phyloP scores from a whole-genome alignment of 2,113 vertebrate species.

The Alaudala cheleensis region DNA sequence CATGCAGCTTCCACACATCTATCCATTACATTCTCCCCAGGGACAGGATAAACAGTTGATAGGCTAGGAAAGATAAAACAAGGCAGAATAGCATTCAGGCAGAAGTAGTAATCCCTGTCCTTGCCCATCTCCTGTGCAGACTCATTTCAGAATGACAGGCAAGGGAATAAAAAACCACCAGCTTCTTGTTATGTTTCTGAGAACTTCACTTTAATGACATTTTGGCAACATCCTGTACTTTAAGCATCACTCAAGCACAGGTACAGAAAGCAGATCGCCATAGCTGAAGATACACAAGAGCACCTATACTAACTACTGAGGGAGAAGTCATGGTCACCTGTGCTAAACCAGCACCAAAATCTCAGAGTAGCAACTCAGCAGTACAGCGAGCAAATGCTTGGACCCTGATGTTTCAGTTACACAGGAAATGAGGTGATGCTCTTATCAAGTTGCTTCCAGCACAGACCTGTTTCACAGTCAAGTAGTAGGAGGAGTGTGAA shows the following conservation, averaged over 20 bases:
- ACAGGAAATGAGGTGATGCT: background rate
- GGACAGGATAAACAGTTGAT: background rate
- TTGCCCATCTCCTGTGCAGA: background rate
- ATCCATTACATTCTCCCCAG: background rate
- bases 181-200: background rate
- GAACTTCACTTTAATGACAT: conserved; percentile 57
- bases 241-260: conserved; percentile 44
- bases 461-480: background rate
- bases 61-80: background rate
- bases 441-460: background rate
- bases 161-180: background rate
- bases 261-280: conserved; percentile 36
- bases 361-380: conserved; percentile 8
- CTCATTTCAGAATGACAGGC: background rate
- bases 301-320: background rate
- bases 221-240: conserved; percentile 57
- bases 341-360: conserved; percentile 16
- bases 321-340: background rate
- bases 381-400: conserved; percentile 6
- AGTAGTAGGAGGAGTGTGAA: background rate
- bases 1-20: background rate
- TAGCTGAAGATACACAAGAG: conserved; percentile 30
- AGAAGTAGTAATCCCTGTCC: background rate
- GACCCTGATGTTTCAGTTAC: background rate
- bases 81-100: background rate